Conservation (phyloP, 2,797 vertebrate genomes). For the Leptodactylus fallax region DNA sequence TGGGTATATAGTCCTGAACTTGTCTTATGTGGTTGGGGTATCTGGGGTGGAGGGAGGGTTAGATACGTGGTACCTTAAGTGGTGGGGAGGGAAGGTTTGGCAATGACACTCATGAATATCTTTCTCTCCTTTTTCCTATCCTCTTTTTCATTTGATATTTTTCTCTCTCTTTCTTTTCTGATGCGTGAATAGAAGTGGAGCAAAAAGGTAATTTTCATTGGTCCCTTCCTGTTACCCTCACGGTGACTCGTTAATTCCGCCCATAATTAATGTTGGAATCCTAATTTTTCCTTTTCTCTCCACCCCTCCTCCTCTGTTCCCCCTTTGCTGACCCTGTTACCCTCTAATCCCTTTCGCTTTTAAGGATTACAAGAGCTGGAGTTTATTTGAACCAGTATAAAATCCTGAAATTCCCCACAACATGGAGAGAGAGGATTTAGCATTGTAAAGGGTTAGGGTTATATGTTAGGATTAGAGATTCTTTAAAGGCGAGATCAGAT, state of each 20-base stretch:
- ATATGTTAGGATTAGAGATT: conserved; percentile 17
- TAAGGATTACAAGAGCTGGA: conserved; percentile 62
- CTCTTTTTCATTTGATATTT: conserved; percentile 90
- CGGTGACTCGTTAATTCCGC: conserved; percentile 72
- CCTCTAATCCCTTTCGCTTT: conserved; percentile 67
- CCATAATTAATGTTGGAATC: conserved; percentile 74
- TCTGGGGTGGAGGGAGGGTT: conserved; percentile 67
- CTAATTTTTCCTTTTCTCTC: conserved; percentile 83
- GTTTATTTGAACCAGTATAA: conserved; percentile 51
- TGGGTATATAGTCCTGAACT: conserved; percentile 78
- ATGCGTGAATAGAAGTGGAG: conserved; percentile 99
- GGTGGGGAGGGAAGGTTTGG: conserved; percentile 67
- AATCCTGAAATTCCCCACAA: conserved; percentile 36
- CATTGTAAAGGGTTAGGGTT: conserved; percentile 31
- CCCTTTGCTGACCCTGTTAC: conserved; percentile 67
- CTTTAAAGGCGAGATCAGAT: conserved; percentile 35
- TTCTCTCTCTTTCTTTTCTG: conserved; percentile 90
- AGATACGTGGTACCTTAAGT: conserved; percentile 78
- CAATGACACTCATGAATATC: conserved; percentile 89
- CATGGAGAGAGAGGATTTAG: conserved; percentile 39
- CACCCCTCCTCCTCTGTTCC: conserved; percentile 68
- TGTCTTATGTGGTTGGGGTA: conserved; percentile 78
- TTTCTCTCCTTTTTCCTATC: conserved; percentile 95
- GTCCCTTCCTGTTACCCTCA: conserved; percentile 88
- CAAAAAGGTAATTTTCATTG: conserved; percentile 96